Evolutionary conservation across 35 echinoderm and acorn worm genomes (phyloP).

Genomic region (Lytechinus pictus): DNA sequence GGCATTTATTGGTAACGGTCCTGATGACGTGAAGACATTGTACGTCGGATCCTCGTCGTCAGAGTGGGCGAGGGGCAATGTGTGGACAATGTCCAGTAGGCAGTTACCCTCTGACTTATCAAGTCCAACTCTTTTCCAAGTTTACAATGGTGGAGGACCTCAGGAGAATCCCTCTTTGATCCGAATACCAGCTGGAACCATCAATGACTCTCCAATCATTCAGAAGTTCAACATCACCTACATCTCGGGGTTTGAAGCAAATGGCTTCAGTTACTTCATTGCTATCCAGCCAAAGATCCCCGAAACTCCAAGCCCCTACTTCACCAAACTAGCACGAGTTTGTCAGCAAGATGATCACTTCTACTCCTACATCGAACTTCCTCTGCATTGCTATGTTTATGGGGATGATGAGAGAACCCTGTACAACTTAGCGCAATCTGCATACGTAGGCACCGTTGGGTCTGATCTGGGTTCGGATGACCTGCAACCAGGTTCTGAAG

Average conservation of each 20-base stretch:
- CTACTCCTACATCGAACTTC: constrained; percentile 86
- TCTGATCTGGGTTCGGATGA: constrained; percentile 17
- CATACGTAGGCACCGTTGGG: constrained; percentile 67
- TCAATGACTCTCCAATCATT: background rate
- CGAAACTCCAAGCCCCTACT: constrained; percentile 26
- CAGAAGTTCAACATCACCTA: constrained; percentile 76
- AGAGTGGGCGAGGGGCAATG: constrained; percentile 51
- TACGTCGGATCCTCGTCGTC: constrained; percentile 72
- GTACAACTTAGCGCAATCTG: constrained; percentile 89
- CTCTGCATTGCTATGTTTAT: constrained; percentile 60
- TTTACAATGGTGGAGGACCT: background rate
- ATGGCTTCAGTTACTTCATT: constrained; percentile 84
- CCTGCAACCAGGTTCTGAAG: constrained; percentile 52
- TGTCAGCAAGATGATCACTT: constrained; percentile 73
- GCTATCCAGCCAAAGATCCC: constrained; percentile 64
- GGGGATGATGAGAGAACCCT: constrained; percentile 22
- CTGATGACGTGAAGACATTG: constrained; percentile 56
- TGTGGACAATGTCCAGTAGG: constrained; percentile 28
- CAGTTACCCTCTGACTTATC: constrained; percentile 20
- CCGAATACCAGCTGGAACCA: constrained; percentile 51
- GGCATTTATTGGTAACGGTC: constrained; percentile 63
- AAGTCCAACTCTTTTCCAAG: background rate
- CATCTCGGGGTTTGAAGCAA: constrained; percentile 70
- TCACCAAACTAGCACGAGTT: constrained; percentile 79
- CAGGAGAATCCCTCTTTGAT: background rate